Base-by-base conservation (phyloP, 2,888 invertebrate species). In the Chymomyza amoena region DNA sequence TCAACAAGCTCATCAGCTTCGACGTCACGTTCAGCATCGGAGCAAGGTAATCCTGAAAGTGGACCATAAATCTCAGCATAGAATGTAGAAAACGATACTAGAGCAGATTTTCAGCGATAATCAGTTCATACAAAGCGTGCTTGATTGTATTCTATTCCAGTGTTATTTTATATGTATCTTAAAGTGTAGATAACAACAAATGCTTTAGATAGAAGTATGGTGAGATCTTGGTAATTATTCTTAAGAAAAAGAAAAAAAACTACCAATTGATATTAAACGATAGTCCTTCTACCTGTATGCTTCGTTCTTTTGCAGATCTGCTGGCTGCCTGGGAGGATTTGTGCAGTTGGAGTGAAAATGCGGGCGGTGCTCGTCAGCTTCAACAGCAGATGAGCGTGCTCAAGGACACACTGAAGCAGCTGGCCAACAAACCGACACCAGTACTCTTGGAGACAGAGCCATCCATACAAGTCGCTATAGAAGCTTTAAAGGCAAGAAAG, bases 281-380 rank as follows among this genome's bases (percentile, higher is more conserved):
- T n/a, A n/a, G n/a, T n/a, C n/a, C n/a, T n/a, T n/a, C n/a, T n/a
- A n/a, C n/a, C n/a, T n/a, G n/a, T n/a, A n/a, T n/a, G 51, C 39
- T 13, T 6, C 51, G 60, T 57, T 45, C 56, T 39, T 45, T 32
- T 82, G 66, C 83, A 92, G 92, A 92, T 85, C 87, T 92, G 79
- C 89, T 92, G 84, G 90, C 90, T 66, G 91, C 91, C 75, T 92
- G 92, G 92, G 91, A 92, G 87, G 91, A 90, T 89, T 81, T 92
- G 76, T 85, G 91, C 60, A 88, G 84, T 79, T 92, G 92, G 92
- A 92, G 92, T 86, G 92, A 92, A 90, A 92, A 92, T 90, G 92
- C 92, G 64, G 89, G 91, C 18, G 88, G 87, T 28, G 92, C 92
- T 79, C 89, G 92, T 78, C 89, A 91, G 77, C 88, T 92, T 88